Percentiles rank a stretch among this genome's conserved stretches.
phyloP scores from a whole-genome alignment of 2,113 vertebrate genomes.

The Cebidichthys violaceus region DNA sequence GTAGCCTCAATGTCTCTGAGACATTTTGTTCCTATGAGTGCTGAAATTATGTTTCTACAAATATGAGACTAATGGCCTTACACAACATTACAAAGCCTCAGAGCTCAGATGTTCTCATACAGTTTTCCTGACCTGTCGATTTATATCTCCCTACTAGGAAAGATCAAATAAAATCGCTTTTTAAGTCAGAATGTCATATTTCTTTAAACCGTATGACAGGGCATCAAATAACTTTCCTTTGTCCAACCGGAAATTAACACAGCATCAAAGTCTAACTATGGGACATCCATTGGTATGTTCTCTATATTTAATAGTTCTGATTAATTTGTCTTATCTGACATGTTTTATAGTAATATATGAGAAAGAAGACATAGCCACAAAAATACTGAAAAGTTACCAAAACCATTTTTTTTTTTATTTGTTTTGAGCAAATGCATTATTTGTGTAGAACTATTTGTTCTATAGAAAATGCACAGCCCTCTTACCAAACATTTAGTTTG shows the following conservation, averaged over 20 bases:
- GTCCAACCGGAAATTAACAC: not conserved
- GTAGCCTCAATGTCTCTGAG: not conserved
- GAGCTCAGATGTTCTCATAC: not conserved
- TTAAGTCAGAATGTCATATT: not conserved
- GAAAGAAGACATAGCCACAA: not conserved
- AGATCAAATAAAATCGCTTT: slow-evolving; percentile 9
- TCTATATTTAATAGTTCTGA: not conserved
- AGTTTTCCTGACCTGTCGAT: slow-evolving; percentile 16
- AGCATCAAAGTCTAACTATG: not conserved
- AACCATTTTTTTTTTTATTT: not conserved
- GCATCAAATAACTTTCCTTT: not conserved
- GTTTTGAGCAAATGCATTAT: not conserved
- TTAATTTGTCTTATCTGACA: not conserved
- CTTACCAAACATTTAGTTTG: slow-evolving; percentile 4
- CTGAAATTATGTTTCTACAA: not conserved
- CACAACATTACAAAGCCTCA: not conserved
- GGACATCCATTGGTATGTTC: not conserved
- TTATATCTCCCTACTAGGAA: not conserved
- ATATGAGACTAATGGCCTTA: not conserved
- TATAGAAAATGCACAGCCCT: not conserved
- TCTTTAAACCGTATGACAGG: not conserved
- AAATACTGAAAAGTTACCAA: not conserved
- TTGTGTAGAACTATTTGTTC: not conserved
- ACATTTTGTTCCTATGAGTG: not conserved
- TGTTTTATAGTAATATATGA: not conserved